Evolutionary conservation across 30 jellyfish, hydroid and myxozoan genomes (phyloP).

Genomic region (Aurelia aurita): DNA sequence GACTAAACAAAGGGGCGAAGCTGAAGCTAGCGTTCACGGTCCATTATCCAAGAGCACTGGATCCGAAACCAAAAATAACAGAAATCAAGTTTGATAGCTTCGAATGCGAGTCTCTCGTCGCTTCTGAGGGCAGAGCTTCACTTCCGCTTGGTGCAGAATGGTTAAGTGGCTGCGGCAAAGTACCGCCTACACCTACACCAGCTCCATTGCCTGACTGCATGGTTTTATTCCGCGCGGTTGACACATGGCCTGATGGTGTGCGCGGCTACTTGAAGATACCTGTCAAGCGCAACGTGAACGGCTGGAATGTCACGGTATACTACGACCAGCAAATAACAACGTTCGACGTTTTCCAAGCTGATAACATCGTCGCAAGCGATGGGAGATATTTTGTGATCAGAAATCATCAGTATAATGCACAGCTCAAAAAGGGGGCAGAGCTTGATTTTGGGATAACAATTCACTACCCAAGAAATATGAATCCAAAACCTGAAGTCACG

Average conservation of each 20-base stretch:
- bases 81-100: neutral
- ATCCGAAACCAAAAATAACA: neutral
- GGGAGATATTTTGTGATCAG: slow-evolving; percentile 32
- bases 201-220: slow-evolving; percentile 44
- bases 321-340: slow-evolving; percentile 16
- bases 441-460: slow-evolving; percentile 43
- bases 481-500: slow-evolving; percentile 41
- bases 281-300: slow-evolving; percentile 15
- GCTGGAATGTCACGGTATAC: slow-evolving; percentile 61
- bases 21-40: slow-evolving; percentile 11
- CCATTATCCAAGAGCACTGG: slow-evolving; percentile 6
- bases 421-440: slow-evolving; percentile 6
- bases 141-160: slow-evolving; percentile 55
- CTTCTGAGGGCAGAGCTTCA: neutral
- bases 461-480: slow-evolving; percentile 31
- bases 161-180: slow-evolving; percentile 21
- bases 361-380: slow-evolving; percentile 24
- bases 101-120: neutral
- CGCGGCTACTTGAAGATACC: slow-evolving; percentile 57
- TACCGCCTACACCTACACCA: slow-evolving; percentile 18
- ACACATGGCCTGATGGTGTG: slow-evolving; percentile 71
- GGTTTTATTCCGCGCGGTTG: neutral
- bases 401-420: slow-evolving; percentile 36
- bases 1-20: neutral
- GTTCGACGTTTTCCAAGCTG: slow-evolving; percentile 64